Conservation (phyloP, 2,797 vertebrate species). For the Tarsius wallacei region DNA sequence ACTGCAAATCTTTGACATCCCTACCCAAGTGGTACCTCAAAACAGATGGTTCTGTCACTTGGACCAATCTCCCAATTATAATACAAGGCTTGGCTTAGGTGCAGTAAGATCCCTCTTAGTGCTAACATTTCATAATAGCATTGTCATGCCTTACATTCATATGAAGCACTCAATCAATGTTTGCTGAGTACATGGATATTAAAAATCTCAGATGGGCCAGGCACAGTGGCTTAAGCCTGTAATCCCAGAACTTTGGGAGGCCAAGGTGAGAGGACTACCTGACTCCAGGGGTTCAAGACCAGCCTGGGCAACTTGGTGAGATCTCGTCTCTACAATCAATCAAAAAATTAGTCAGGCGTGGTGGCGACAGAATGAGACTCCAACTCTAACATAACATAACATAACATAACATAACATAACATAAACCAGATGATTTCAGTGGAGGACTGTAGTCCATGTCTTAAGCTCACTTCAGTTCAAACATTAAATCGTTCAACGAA, state of each 20-base stretch:
- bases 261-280: too few species aligned
- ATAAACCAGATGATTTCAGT: background rate
- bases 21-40: background rate
- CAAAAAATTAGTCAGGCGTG: too few species aligned
- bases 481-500: constrained; percentile 66
- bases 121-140: background rate
- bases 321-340: too few species aligned
- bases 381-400: too few species aligned
- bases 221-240: too few species aligned
- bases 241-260: too few species aligned
- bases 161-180: background rate
- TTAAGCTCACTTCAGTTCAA: background rate
- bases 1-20: background rate
- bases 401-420: too few species aligned
- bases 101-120: background rate
- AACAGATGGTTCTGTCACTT: background rate
- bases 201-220: background rate
- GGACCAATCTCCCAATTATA: background rate
- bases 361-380: too few species aligned
- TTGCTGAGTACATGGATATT: background rate
- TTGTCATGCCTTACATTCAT: background rate
- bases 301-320: too few species aligned
- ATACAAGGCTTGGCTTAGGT: background rate
- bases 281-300: too few species aligned
- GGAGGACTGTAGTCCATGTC: background rate